Evolutionary conservation across 2,797 vertebrate species (phyloP).

Genomic region (Danio jaintianensis): DNA sequence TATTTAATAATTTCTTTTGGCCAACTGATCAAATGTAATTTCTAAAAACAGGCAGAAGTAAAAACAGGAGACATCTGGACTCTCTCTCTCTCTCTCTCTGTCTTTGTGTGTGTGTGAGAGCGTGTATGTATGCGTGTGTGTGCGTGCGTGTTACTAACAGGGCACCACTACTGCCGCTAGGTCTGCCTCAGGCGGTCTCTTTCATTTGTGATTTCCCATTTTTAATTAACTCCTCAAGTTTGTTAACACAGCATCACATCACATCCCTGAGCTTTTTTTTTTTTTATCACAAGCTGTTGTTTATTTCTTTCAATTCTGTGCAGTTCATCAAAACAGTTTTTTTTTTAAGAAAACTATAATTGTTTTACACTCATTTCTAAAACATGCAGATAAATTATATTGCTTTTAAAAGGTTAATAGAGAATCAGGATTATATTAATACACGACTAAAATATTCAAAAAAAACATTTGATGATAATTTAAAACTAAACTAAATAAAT

Average conservation of each 20-base stretch:
- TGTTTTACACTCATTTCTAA: not conserved
- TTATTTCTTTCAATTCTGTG: slow-evolving; percentile 11
- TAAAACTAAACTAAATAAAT: not conserved
- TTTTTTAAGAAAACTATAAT: not conserved
- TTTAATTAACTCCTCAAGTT: slow-evolving; percentile 53
- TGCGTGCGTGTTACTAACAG: slow-evolving; percentile 32
- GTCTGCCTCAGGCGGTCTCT: slow-evolving; percentile 37
- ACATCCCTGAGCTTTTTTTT: slow-evolving; percentile 42
- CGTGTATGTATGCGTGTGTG: not conserved
- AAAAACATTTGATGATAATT: not conserved
- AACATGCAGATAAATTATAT: not conserved
- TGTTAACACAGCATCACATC: slow-evolving; percentile 40
- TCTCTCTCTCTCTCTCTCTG: not conserved
- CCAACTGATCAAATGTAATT: not conserved
- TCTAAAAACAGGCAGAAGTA: slow-evolving; percentile 10
- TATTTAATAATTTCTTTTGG: too few species aligned
- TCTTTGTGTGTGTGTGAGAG: slow-evolving; percentile 28
- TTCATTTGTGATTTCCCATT: slow-evolving; percentile 41
- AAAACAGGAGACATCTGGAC: slow-evolving; percentile 34
- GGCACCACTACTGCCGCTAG: slow-evolving; percentile 32
- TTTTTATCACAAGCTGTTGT: slow-evolving; percentile 15
- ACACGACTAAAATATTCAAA: not conserved
- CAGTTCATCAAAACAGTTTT: not conserved
- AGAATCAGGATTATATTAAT: not conserved
- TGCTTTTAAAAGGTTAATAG: not conserved